A percentile compares a stretch with the other conserved stretches of the same genome.
Conservation (phyloP, 2,888 invertebrate species). For the Drosophila tanythrix region DNA sequence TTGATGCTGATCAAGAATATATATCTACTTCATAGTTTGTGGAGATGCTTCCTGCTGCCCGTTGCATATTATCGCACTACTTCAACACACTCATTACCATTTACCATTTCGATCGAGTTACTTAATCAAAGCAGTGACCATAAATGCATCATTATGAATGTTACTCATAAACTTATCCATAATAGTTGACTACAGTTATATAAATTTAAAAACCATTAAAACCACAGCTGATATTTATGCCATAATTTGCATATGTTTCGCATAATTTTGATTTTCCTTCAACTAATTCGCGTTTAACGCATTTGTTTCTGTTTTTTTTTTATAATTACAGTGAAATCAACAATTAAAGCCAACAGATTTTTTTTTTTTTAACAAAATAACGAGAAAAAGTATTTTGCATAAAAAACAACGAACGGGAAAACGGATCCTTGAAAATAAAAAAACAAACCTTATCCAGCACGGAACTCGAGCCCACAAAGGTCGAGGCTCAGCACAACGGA, state of each 20-base stretch:
- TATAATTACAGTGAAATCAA: conserved; percentile 66
- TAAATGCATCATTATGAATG: background rate
- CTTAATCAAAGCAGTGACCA: background rate
- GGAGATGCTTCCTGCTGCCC: background rate
- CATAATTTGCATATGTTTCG: conserved; percentile 7
- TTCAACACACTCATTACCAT: background rate
- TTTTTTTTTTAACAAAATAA: conserved; percentile 46
- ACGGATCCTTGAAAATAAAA: conserved; percentile 16
- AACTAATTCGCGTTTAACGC: conserved; percentile 54
- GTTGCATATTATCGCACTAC: background rate
- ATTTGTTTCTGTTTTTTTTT: conserved; percentile 17
- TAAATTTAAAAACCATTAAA: background rate
- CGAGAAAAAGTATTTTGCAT: conserved; percentile 66
- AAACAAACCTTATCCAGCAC: conserved; percentile 29
- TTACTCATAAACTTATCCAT: background rate
- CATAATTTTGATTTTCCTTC: conserved; percentile 41
- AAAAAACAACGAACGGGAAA: conserved; percentile 50
- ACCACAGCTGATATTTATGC: background rate
- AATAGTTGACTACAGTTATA: background rate
- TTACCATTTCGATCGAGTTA: too few species aligned
- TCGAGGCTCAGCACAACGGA: conserved; percentile 50
- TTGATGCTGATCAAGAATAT: background rate
- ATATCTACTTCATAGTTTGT: background rate
- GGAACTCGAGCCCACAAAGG: conserved; percentile 42
- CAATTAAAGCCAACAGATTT: conserved; percentile 35